A percentile compares a stretch with the other conserved stretches of the same genome.
These are phyloP conservation scores for Pammene aurita DNA, from an alignment of 2,888 invertebrate genomes.

Conservation along the genomic window DNA sequence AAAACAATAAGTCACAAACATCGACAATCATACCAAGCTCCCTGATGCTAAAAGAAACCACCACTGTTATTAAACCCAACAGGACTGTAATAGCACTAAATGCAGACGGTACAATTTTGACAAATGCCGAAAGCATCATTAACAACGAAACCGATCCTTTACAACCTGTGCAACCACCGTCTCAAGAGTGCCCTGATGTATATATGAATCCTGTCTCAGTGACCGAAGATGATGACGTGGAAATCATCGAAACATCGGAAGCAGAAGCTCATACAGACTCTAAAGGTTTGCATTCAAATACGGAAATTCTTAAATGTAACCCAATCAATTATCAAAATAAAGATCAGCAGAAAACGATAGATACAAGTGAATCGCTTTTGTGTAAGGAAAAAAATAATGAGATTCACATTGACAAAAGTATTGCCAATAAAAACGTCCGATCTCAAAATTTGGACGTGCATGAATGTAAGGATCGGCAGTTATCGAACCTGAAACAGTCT, in stretches of 20 bases:
- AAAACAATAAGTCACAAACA: not conserved
- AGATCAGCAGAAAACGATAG: not conserved
- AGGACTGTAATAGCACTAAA: not conserved
- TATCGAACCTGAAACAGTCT: not conserved
- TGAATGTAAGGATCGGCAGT: not conserved
- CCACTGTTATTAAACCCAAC: not conserved
- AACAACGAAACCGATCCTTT: not conserved
- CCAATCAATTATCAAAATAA: not conserved
- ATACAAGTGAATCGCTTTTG: not conserved
- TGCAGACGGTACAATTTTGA: not conserved
- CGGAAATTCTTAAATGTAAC: not conserved
- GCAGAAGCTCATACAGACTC: not conserved
- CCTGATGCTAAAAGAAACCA: not conserved
- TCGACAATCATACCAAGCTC: too few species aligned
- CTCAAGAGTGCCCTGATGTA: not conserved
- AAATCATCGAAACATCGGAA: not conserved
- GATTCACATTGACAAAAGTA: not conserved
- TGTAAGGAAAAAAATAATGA: conserved; percentile 7
- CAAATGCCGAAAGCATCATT: not conserved
- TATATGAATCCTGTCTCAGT: not conserved
- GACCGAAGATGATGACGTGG: not conserved
- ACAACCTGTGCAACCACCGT: not conserved
- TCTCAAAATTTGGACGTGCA: not conserved
- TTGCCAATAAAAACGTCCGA: not conserved
- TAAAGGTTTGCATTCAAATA: not conserved